Conservation (phyloP, 2,888 invertebrate genomes). For the Thyatira batis region DNA sequence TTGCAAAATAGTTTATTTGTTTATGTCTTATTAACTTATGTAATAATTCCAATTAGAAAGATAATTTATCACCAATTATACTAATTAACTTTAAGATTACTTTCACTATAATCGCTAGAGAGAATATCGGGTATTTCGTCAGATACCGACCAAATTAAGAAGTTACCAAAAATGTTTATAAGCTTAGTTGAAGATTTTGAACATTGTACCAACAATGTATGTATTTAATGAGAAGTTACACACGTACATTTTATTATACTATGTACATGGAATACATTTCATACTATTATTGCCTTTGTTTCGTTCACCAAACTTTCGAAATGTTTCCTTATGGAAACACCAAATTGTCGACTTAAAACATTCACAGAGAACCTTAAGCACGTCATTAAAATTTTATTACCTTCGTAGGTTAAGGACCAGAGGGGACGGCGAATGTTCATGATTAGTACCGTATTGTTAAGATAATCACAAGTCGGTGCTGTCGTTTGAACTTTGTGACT, state of each 20-base stretch:
- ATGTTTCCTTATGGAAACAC: background rate
- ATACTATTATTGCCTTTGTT: background rate
- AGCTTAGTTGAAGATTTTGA: background rate
- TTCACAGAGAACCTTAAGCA: slow-evolving; percentile 12
- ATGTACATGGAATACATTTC: background rate
- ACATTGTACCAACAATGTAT: background rate
- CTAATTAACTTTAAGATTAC: background rate
- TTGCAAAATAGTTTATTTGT: background rate
- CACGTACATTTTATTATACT: background rate
- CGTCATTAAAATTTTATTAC: slow-evolving; percentile 14
- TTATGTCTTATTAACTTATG: background rate
- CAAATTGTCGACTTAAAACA: slow-evolving; percentile 3
- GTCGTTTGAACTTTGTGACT: slow-evolving; percentile 10
- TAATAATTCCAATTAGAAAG: background rate
- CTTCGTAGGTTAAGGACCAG: slow-evolving; percentile 9
- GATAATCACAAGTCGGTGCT: slow-evolving; percentile 13
- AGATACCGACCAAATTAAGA: background rate
- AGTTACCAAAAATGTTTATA: too few relatives aligned
- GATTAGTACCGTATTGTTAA: slow-evolving; percentile 17
- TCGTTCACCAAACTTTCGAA: background rate
- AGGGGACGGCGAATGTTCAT: slow-evolving; percentile 15
- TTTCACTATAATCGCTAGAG: background rate
- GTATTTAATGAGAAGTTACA: background rate
- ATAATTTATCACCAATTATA: background rate
- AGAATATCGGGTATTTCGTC: background rate